Percentiles rank a stretch among this genome's conserved stretches.
phyloP scores from a whole-genome alignment of 2,797 vertebrate species.

The Anomalospiza imberbis region DNA sequence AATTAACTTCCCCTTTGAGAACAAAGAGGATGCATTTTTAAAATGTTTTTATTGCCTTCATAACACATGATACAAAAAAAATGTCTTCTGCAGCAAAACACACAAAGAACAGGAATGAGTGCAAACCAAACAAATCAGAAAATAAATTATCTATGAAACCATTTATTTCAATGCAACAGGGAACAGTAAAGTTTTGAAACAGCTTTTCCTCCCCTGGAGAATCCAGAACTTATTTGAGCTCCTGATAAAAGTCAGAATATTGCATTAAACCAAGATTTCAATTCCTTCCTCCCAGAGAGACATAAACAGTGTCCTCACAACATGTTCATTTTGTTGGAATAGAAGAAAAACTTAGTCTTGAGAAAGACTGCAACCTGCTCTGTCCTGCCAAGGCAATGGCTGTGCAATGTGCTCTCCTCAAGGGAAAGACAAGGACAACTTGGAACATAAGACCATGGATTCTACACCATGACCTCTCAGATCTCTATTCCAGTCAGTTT shows the following conservation, averaged over 20 bases:
- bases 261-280: neutral
- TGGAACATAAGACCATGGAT: neutral
- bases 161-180: neutral
- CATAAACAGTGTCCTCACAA: neutral
- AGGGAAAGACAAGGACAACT: neutral
- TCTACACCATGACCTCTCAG: neutral
- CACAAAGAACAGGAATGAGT: neutral
- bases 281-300: neutral
- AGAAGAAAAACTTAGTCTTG: neutral
- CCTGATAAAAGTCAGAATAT: neutral
- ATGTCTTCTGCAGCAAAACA: neutral
- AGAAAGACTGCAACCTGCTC: neutral
- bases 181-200: neutral
- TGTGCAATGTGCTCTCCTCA: neutral
- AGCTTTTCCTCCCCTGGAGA: neutral
- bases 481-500: neutral
- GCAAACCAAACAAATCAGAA: conserved; percentile 14
- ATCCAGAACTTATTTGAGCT: neutral
- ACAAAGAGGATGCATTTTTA: neutral
- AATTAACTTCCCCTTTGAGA: neutral
- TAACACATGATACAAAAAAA: neutral
- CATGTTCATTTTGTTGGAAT: neutral
- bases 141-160: conserved; percentile 29
- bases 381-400: neutral
- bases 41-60: conserved; percentile 24